These are phyloP conservation scores for Cliona cf. orientalis DNA, from an alignment of 37 sponge, comb jelly and placozoan species.

Conservation along the genomic window DNA sequence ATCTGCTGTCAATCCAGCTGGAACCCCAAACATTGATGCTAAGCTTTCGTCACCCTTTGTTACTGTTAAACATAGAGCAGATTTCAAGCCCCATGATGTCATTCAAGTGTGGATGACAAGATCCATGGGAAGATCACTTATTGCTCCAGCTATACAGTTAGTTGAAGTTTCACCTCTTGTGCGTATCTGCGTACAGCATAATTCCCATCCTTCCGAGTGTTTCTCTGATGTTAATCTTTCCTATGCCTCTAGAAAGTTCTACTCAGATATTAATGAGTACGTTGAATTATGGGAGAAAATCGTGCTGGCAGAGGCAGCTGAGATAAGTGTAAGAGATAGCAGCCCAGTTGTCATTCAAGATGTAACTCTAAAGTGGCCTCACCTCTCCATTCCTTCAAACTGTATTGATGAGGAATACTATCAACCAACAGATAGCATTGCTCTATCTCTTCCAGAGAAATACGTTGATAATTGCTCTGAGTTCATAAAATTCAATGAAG, in stretches of 20 bases:
- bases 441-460: neutral
- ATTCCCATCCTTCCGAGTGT: constrained; percentile 57
- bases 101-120: constrained; percentile 60
- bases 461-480: neutral
- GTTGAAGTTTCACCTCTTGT: constrained; percentile 49
- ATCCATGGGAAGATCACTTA: constrained; percentile 21
- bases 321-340: constrained; percentile 33
- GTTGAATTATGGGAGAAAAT: constrained; percentile 61
- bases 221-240: constrained; percentile 49
- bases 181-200: constrained; percentile 70
- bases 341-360: constrained; percentile 22
- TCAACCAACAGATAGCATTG: constrained; percentile 5
- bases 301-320: constrained; percentile 69
- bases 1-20: too few species aligned
- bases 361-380: constrained; percentile 69
- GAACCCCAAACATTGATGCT: too few species aligned
- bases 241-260: constrained; percentile 45
- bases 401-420: constrained; percentile 22
- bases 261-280: constrained; percentile 48
- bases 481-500: constrained; percentile 39
- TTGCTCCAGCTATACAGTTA: constrained; percentile 56
- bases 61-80: too few species aligned
- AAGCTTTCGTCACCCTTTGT: too few species aligned
- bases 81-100: neutral
- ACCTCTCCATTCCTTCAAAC: constrained; percentile 21